Percentiles rank a stretch among this genome's conserved stretches.
Conservation (phyloP, 2,888 invertebrate species). For the Melieria omissa region DNA sequence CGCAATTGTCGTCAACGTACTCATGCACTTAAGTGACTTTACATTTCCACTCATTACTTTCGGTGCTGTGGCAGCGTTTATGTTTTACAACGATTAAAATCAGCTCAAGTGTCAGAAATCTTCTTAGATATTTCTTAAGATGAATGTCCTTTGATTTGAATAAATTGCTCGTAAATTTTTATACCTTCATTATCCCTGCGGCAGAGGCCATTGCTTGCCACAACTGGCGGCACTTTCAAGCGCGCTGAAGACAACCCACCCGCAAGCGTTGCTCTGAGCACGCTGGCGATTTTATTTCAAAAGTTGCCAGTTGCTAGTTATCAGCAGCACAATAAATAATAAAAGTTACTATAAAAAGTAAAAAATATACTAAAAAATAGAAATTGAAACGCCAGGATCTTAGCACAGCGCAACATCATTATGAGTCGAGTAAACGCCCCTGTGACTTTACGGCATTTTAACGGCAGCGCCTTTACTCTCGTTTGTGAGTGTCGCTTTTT, state of each 20-base stretch:
- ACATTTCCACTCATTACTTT: too few relatives aligned
- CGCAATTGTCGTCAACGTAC: too few relatives aligned
- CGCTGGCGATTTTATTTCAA: background rate
- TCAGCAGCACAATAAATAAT: conserved; percentile 42
- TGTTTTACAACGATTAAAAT: too few relatives aligned
- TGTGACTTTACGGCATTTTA: conserved; percentile 49
- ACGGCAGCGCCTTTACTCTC: conserved; percentile 10
- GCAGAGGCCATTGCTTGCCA: too few relatives aligned
- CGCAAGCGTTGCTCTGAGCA: too few relatives aligned
- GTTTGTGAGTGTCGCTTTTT: background rate
- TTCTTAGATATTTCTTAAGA: background rate
- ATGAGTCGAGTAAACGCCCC: conserved; percentile 28
- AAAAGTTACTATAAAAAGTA: conserved; percentile 25
- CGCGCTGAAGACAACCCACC: too few relatives aligned
- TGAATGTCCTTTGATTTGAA: conserved; percentile 35
- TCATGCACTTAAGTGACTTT: too few relatives aligned
- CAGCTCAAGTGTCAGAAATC: too few relatives aligned
- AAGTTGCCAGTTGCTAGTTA: conserved; percentile 33
- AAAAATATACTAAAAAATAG: conserved; percentile 2
- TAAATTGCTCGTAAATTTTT: conserved; percentile 40
- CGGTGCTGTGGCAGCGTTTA: too few relatives aligned
- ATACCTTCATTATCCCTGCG: background rate
- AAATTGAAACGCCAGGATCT: background rate
- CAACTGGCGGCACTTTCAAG: too few relatives aligned
- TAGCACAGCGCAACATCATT: too few relatives aligned